phyloP scores from a whole-genome alignment of 2,113 vertebrate genomes.

The Marcusenius ussheri region DNA sequence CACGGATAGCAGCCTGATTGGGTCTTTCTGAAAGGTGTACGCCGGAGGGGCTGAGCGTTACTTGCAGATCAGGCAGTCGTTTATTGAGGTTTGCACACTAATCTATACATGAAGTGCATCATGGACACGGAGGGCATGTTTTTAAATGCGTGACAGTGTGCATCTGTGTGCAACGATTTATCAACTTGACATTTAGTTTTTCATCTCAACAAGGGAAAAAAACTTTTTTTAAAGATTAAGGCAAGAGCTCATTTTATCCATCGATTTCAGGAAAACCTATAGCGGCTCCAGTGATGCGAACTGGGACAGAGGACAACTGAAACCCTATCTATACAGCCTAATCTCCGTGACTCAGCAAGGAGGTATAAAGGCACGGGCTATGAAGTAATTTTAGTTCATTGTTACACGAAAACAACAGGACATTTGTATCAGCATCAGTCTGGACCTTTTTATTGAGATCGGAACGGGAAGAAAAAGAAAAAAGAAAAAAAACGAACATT shows the following conservation, averaged over 20 bases:
- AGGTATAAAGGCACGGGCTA: constrained; percentile 31
- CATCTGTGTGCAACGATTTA: neutral
- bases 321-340: constrained; percentile 50
- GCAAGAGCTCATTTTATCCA: constrained; percentile 47
- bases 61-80: neutral
- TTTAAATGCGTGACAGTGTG: neutral
- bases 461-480: neutral
- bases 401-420: constrained; percentile 44
- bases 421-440: constrained; percentile 19
- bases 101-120: neutral
- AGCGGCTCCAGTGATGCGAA: constrained; percentile 29
- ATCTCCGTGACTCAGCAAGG: constrained; percentile 47
- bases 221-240: constrained; percentile 13
- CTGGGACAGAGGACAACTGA: constrained; percentile 41
- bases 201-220: neutral
- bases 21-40: neutral
- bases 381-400: constrained; percentile 36
- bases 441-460: constrained; percentile 1
- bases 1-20: neutral
- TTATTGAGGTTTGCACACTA: neutral
- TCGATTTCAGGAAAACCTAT: constrained; percentile 34
- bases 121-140: neutral
- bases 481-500: neutral
- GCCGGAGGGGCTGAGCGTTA: neutral
- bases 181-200: neutral